phyloP scores from a whole-genome alignment of 2,888 invertebrate species.

The Abrostola triplasia region DNA sequence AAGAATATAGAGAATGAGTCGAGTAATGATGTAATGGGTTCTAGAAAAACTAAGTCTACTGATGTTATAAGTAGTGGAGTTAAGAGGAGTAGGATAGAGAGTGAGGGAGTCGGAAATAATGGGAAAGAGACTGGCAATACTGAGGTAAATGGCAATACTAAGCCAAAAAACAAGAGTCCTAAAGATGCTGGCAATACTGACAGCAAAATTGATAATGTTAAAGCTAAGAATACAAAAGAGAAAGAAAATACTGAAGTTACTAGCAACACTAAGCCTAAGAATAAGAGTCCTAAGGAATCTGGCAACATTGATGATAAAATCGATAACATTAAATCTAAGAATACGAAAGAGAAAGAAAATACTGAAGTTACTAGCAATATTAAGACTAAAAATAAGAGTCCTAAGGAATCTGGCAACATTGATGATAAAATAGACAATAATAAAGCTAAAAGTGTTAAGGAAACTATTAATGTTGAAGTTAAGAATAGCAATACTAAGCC shows the following conservation, averaged over 20 bases:
- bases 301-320: too few species aligned
- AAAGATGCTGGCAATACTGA: neutral
- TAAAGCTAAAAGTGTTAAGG: slow-evolving; percentile 24
- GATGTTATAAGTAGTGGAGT: slow-evolving; percentile 12
- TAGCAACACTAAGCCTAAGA: slow-evolving; percentile 26
- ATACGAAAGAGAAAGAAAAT: slow-evolving; percentile 9
- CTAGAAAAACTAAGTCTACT: slow-evolving; percentile 27
- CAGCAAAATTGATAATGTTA: slow-evolving; percentile 6
- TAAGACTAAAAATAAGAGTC: slow-evolving; percentile 18
- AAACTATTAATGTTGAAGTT: slow-evolving; percentile 14
- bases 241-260: slow-evolving; percentile 7
- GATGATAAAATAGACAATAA: neutral
- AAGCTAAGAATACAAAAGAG: slow-evolving; percentile 16
- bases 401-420: slow-evolving; percentile 14
- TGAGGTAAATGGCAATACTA: slow-evolving; percentile 18
- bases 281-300: neutral
- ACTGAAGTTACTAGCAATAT: slow-evolving; percentile 16
- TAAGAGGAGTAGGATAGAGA: neutral
- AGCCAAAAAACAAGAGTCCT: slow-evolving; percentile 21
- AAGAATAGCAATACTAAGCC: slow-evolving; percentile 6
- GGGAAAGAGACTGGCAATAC: slow-evolving; percentile 19
- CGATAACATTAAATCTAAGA: slow-evolving; percentile 20
- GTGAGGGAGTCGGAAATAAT: too few species aligned
- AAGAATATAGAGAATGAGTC: neutral
- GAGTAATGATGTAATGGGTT: neutral